Evolutionary conservation across 2,113 vertebrate species (phyloP), one percentile per base, ranked within the genome.

Genomic region (Brachypodius melanocephalos): DNA sequence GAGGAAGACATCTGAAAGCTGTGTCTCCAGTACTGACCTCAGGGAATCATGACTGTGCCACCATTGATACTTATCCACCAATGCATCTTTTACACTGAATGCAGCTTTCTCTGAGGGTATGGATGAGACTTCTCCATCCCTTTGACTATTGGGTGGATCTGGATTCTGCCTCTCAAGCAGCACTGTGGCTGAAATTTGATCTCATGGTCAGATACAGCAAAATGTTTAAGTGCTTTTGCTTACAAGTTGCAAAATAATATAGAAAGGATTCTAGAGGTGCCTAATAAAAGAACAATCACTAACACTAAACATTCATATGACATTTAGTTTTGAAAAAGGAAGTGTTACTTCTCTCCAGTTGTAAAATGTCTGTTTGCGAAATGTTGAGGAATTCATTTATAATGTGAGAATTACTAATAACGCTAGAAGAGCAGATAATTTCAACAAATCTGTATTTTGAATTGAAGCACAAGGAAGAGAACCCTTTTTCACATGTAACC

Each of bases 11-110:
- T 91, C 58, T 78, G 80, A 94, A 76, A 93, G 55, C 76, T 90
- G 51, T 52, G 38, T 90, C 72, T 88, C 61, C 62, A 92, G 42
- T 32, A 43, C 19, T 90, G 16, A 86, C 89, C 85, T 68, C 68
- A 66, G 90, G 96, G 91, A n/a, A 78, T 74, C 57, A 36, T 86
- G 87, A 77, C 85, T 95, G 20, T 85, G 93, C 79, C 79, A 95
- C 82, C 90, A 85, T 10, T 57, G 51, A 91, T 82, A 61, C 88
- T 95, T 76, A 81, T 67, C 28, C 68, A 92, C 59, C 83, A 89
- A 73, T 36, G 61, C 62, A 15, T 68, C 75, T 85, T 73, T 92
- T 90, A 81, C 36, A 92, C 65, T 49, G 51, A 91, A 67, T 68
- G 54, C 73, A 78, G 51, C 67, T 84, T 92, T 88, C 82, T 75